Conservation (phyloP, 2,113 vertebrate genomes). For the Stigmatopora nigra region DNA sequence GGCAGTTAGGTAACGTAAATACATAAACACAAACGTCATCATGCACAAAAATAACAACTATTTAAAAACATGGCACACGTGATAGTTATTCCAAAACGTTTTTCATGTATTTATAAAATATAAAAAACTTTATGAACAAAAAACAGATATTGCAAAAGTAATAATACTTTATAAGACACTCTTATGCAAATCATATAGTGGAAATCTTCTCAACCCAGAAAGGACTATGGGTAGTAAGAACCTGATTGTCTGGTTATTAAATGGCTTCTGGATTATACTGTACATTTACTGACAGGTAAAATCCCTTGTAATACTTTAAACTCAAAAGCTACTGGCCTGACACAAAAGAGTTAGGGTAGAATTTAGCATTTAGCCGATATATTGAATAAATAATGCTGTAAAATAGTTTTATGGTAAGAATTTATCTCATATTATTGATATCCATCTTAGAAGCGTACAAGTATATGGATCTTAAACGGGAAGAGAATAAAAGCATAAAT, state of each 20-base stretch:
- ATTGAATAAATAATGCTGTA: not conserved
- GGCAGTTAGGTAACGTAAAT: slow-evolving; percentile 65
- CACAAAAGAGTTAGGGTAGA: not conserved
- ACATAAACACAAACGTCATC: slow-evolving; percentile 69
- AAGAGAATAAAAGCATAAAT: no score
- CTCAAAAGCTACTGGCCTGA: slow-evolving; percentile 30
- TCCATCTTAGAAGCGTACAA: not conserved
- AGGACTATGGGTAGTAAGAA: slow-evolving; percentile 30
- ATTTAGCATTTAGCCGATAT: not conserved
- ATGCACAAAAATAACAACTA: slow-evolving; percentile 71
- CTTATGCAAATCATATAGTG: slow-evolving; percentile 57
- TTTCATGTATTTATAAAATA: slow-evolving; percentile 65
- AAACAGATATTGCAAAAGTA: slow-evolving; percentile 69
- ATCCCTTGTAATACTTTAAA: slow-evolving; percentile 28
- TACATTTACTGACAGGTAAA: slow-evolving; percentile 21
- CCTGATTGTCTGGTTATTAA: slow-evolving; percentile 76
- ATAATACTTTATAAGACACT: slow-evolving; percentile 71
- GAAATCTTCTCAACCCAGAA: slow-evolving; percentile 33
- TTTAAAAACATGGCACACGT: slow-evolving; percentile 72
- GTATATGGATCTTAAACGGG: not conserved
- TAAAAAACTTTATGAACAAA: slow-evolving; percentile 68
- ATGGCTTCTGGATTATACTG: slow-evolving; percentile 48
- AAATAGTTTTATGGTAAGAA: not conserved
- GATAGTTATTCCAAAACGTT: slow-evolving; percentile 62
- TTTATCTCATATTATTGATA: not conserved